Conservation (phyloP, 1,140 invertebrate species). For the Linepithema humile region DNA sequence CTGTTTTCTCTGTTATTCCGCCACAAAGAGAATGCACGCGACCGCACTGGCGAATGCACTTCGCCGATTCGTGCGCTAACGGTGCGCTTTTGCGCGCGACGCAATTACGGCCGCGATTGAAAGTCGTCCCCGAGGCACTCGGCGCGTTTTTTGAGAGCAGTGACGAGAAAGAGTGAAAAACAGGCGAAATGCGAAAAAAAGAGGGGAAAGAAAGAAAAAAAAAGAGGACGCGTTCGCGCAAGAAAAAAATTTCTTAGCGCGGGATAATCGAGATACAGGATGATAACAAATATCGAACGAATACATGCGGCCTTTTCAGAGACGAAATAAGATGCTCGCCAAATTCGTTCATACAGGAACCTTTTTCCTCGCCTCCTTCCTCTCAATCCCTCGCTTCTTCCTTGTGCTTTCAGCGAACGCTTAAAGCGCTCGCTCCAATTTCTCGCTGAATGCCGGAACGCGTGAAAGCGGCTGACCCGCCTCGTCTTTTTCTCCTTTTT, state of each 20-base stretch:
- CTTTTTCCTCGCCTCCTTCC: conserved; percentile 45
- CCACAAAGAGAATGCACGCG: conserved; percentile 27
- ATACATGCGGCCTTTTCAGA: conserved; percentile 58
- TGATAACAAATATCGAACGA: conserved; percentile 60
- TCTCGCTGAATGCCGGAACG: conserved; percentile 64
- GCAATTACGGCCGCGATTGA: conserved; percentile 34
- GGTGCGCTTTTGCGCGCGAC: not conserved
- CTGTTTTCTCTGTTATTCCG: not conserved
- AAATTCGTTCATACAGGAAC: conserved; percentile 68
- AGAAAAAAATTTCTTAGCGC: conserved; percentile 28
- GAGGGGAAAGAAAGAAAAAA: not conserved
- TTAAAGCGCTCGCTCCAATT: conserved; percentile 73
- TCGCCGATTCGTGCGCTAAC: not conserved
- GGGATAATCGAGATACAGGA: conserved; percentile 64
- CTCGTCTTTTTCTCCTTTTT: conserved; percentile 51
- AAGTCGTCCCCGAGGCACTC: conserved; percentile 13
- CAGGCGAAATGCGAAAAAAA: not conserved
- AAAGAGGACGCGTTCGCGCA: not conserved
- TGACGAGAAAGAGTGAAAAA: not conserved
- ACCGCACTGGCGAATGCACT: not conserved
- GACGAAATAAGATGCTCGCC: conserved; percentile 63
- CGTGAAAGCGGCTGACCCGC: conserved; percentile 70
- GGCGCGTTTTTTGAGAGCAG: not conserved
- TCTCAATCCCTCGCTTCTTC: not conserved
- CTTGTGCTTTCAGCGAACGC: conserved; percentile 65